These are phyloP conservation scores for Rhinogobio ventralis DNA, from an alignment of 2,797 vertebrate genomes.

Conservation along the genomic window DNA sequence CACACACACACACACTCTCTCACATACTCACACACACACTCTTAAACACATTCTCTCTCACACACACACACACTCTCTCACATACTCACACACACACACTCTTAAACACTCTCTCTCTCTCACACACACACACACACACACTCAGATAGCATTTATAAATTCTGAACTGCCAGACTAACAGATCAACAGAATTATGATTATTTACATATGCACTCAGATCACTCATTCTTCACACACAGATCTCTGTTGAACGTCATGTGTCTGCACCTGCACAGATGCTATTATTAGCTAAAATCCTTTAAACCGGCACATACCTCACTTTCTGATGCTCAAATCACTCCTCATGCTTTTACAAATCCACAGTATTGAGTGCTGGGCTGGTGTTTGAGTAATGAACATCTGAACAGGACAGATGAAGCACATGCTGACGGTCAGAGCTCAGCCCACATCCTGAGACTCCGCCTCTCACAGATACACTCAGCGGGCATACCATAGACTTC, in stretches of 20 bases:
- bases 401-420: too few relatives aligned
- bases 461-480: neutral
- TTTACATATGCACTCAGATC: neutral
- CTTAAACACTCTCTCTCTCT: too few relatives aligned
- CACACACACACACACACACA: too few relatives aligned
- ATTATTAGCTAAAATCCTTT: neutral
- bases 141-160: neutral
- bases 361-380: neutral
- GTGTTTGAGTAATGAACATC: neutral
- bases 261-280: neutral
- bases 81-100: too few relatives aligned
- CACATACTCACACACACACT: too few relatives aligned
- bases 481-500: neutral
- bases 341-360: neutral
- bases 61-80: neutral
- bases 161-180: neutral
- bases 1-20: too few relatives aligned
- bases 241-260: neutral
- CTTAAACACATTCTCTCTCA: neutral
- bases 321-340: neutral
- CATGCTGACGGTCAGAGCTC: too few relatives aligned
- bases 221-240: neutral
- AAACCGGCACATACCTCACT: neutral
- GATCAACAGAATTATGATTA: neutral
- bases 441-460: constrained; percentile 2